phyloP scores from a whole-genome alignment of 2,888 invertebrate species.

The Euspilapteryx auroguttella region DNA sequence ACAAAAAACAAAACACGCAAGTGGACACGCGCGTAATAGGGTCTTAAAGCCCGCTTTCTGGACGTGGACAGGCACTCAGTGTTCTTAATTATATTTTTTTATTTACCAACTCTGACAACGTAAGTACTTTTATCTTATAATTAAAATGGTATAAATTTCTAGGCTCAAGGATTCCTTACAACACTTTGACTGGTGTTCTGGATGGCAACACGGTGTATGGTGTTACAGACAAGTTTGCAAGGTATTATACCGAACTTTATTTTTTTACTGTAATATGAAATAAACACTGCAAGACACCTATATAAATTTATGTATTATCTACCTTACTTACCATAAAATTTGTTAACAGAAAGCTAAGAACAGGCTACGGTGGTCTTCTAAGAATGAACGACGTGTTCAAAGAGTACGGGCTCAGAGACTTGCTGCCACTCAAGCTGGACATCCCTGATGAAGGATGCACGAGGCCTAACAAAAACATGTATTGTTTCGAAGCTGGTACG shows the following conservation, averaged over 20 bases:
- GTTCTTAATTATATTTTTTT: too few relatives aligned
- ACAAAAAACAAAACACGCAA: too few relatives aligned
- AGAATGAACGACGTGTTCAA: constrained; percentile 89
- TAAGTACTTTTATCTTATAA: too few relatives aligned
- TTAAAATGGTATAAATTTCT: too few relatives aligned
- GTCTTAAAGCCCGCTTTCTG: too few relatives aligned
- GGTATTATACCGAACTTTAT: constrained; percentile 38
- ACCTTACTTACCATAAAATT: constrained; percentile 1
- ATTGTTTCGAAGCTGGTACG: constrained; percentile 88
- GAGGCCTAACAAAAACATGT: constrained; percentile 85
- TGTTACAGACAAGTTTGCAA: constrained; percentile 77
- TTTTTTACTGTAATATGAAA: too few relatives aligned
- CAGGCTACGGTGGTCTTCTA: constrained; percentile 79
- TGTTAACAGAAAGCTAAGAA: constrained; percentile 69
- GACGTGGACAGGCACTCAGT: too few relatives aligned
- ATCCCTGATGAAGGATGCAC: constrained; percentile 93
- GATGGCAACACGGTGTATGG: constrained; percentile 92
- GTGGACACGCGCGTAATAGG: too few relatives aligned
- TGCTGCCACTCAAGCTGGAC: constrained; percentile 84
- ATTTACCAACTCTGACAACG: too few relatives aligned
- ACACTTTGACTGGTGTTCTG: constrained; percentile 81
- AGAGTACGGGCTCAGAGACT: constrained; percentile 84
- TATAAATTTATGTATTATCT: neutral
- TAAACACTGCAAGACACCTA: too few relatives aligned
- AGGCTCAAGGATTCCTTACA: constrained; percentile 84